Evolutionary conservation across 2,113 vertebrate species (phyloP).

Genomic region (Catagonus wagneri): DNA sequence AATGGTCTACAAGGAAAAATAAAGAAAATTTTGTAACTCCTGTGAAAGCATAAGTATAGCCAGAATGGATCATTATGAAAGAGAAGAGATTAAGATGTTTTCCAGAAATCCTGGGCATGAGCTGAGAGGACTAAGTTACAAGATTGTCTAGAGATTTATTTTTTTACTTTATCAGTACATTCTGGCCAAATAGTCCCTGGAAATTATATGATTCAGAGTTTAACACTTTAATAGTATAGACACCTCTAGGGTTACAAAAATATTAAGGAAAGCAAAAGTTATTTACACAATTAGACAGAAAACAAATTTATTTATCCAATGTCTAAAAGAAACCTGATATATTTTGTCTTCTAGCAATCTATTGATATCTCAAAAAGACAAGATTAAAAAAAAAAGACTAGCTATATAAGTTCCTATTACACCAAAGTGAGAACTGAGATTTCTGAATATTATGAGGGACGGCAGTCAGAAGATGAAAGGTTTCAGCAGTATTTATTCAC

Average conservation of each 20-base stretch:
- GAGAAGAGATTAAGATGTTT: background rate
- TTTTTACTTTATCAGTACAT: constrained; percentile 39
- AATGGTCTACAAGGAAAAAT: background rate
- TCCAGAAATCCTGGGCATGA: background rate
- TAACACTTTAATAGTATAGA: constrained; percentile 4
- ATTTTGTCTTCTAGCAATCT: background rate
- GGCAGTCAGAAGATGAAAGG: background rate
- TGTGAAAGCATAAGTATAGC: background rate
- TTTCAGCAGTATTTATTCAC: background rate
- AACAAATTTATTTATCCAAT: background rate
- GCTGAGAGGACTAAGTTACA: background rate
- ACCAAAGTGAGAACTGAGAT: background rate
- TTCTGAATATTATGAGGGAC: background rate
- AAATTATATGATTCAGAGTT: background rate
- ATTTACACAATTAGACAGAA: background rate
- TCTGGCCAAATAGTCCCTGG: background rate
- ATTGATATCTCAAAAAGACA: background rate
- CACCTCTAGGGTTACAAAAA: background rate
- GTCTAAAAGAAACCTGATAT: constrained; percentile 8
- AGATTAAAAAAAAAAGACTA: background rate
- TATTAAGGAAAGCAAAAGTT: background rate
- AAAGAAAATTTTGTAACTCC: background rate
- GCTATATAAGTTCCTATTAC: background rate
- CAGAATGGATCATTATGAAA: background rate
- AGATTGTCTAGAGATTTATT: background rate